A percentile compares a stretch with the other conserved stretches of the same genome.
Conservation (phyloP, 2,113 vertebrate species). For the Chionodraco myersi region DNA sequence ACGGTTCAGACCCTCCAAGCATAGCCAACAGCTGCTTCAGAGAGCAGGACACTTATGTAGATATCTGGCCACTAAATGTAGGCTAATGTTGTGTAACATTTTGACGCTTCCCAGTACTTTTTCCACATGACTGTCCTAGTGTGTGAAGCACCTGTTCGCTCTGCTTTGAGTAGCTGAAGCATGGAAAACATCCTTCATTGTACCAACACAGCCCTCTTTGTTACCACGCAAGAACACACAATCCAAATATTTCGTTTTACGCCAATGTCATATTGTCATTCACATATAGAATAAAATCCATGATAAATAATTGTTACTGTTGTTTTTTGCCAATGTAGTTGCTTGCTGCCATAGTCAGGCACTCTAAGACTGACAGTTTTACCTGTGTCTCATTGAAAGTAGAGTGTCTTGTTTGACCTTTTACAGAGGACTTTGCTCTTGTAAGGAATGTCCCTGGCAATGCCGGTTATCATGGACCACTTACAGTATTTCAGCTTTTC, state of each 20-base stretch:
- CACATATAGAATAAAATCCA: not conserved
- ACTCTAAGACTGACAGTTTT: not conserved
- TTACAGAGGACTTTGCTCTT: constrained; percentile 57
- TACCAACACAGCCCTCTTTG: not conserved
- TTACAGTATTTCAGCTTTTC: constrained; percentile 51
- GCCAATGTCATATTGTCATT: not conserved
- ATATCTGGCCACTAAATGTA: constrained; percentile 19
- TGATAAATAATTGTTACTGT: not conserved
- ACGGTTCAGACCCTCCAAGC: constrained; percentile 14
- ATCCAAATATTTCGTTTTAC: not conserved
- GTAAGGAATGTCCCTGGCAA: constrained; percentile 74
- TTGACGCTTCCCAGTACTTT: constrained; percentile 1
- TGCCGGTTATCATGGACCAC: constrained; percentile 76
- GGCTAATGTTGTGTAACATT: constrained; percentile 8
- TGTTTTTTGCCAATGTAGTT: not conserved
- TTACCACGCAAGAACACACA: not conserved
- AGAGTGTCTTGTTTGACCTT: constrained; percentile 70
- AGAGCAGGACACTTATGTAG: not conserved
- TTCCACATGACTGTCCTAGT: not conserved
- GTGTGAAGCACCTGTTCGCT: not conserved
- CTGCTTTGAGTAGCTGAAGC: not conserved
- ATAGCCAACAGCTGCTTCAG: constrained; percentile 19
- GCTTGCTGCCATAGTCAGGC: not conserved
- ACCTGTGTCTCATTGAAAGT: constrained; percentile 52
- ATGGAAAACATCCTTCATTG: not conserved